Evolutionary conservation across 2,113 vertebrate genomes (phyloP), one percentile per base, ranked within the genome.

Genomic region (Neolamprologus cancellatus): DNA sequence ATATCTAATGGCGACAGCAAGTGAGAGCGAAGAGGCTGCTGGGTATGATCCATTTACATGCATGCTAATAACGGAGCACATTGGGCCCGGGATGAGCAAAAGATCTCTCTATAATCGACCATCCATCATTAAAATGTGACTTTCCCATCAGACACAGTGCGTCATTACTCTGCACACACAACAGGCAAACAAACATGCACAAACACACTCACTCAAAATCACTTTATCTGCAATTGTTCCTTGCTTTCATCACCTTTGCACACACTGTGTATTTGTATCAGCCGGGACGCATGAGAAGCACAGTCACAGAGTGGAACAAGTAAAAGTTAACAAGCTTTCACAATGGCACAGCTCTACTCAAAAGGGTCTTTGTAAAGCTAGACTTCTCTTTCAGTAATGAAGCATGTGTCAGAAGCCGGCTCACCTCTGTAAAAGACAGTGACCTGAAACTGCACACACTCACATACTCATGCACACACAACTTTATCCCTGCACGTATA

Each of bases 101-200:
- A 85, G 76, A 93, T 91, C 89, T 92, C 87, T 90, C 81, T 87
- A 64, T 92, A 92, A 93, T 93, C 85, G 69, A 88, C 91, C 91
- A 95, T 95, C 87, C 93, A 94, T 94, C 93, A 93, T 91, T 87
- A 86, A 84, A 90, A 94, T 91, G 93, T 88, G 88, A 88, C 89
- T 92, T 79, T 91, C 88, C 90, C 52, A 90, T 94, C 93, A 93
- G 78, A 89, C 81, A 74, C 82, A 36, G 79, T 32, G 34, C 88
- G 90, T 93, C 91, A 92, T 95, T 94, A 91, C 88, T 91, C 90
- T 87, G 78, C 74, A 79, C 83, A 82, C 81, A 86, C 81, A 54
- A 84, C 4, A 69, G 32, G 66, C 83, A 25, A 78, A 81, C 85
- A 84, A 28, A 81, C 34, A 79, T 53, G 66, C 20, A 53, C 32